Conservation (phyloP, 2,888 invertebrate genomes). For the Drosophila kambysellisi region DNA sequence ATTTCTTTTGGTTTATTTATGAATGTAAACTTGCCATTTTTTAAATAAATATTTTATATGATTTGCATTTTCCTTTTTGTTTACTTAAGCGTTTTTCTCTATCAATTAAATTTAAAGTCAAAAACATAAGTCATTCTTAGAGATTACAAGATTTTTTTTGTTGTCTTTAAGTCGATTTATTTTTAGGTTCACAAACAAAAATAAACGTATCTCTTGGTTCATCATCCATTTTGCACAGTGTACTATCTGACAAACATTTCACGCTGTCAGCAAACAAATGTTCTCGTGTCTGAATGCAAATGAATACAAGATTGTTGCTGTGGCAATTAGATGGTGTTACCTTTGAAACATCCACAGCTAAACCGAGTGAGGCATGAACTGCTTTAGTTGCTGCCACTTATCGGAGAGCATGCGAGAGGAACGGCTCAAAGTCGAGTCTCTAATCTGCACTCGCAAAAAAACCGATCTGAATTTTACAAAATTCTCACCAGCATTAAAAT, state of each 20-base stretch:
- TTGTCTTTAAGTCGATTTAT: neutral
- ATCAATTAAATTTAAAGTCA: neutral
- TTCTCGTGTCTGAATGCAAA: conserved; percentile 8
- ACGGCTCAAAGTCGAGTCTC: neutral
- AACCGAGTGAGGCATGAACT: conserved; percentile 2
- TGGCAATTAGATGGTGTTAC: conserved; percentile 52
- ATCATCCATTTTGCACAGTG: conserved; percentile 21
- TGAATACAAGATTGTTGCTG: conserved; percentile 15
- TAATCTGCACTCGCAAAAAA: conserved; percentile 24
- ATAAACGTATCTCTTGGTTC: neutral
- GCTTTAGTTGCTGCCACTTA: neutral
- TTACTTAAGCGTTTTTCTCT: neutral
- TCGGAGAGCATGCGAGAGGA: neutral
- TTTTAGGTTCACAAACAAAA: neutral
- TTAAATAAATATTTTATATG: too few species aligned
- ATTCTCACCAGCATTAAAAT: neutral
- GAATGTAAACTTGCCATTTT: neutral
- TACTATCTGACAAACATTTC: conserved; percentile 19
- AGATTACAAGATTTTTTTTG: neutral
- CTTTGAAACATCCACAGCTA: conserved; percentile 4
- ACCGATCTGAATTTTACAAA: neutral
- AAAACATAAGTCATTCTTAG: neutral
- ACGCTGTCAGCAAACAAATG: conserved; percentile 31
- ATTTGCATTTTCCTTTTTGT: neutral
- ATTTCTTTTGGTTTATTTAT: neutral